These are phyloP conservation scores for Lamellibrachia columna DNA, from an alignment of 2,888 invertebrate genomes.

Conservation along the genomic window DNA sequence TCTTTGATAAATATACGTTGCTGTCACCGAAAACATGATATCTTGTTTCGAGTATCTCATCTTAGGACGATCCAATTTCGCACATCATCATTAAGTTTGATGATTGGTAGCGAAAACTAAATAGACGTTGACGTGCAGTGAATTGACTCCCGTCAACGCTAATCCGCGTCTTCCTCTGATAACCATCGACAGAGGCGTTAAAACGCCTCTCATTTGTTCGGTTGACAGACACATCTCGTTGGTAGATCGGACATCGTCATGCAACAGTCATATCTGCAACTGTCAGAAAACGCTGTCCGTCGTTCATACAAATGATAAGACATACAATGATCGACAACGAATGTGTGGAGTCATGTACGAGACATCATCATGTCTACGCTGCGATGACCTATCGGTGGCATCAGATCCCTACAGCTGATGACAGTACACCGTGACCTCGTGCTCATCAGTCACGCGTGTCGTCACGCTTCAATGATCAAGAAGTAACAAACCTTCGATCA, in stretches of 20 bases:
- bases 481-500: neutral
- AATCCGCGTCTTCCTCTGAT: neutral
- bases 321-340: constrained; percentile 9
- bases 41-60: constrained; percentile 12
- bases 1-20: neutral
- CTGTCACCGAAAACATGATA: constrained; percentile 11
- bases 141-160: neutral
- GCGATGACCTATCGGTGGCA: neutral
- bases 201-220: constrained; percentile 16
- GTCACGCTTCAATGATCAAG: constrained; percentile 1
- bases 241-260: neutral
- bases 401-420: neutral
- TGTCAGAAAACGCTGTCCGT: neutral
- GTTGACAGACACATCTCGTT: neutral
- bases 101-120: neutral
- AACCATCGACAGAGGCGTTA: neutral
- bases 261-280: neutral
- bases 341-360: neutral
- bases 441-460: neutral
- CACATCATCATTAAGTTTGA: neutral
- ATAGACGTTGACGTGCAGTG: neutral
- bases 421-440: neutral
- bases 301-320: neutral
- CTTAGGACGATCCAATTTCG: constrained; percentile 11
- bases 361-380: neutral